phyloP scores from a whole-genome alignment of 2,113 vertebrate species.

The Leucopsar rothschildi region DNA sequence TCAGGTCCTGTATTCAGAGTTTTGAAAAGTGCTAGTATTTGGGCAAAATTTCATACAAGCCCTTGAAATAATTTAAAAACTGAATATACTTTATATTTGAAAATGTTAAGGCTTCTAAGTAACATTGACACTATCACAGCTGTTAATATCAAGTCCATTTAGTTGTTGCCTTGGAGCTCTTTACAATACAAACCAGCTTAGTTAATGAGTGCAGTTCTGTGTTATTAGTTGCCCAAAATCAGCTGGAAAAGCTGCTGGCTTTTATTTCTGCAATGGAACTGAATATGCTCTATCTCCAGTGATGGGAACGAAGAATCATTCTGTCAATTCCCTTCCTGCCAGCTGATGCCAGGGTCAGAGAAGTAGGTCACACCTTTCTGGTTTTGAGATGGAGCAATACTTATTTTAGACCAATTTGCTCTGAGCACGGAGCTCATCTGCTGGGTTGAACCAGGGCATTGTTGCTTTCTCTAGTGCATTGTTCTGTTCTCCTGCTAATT shows the following conservation, averaged over 20 bases:
- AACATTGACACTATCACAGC: neutral
- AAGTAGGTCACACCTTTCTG: conserved; percentile 60
- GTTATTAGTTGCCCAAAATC: conserved; percentile 6
- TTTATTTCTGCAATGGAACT: conserved; percentile 33
- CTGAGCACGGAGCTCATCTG: conserved; percentile 59
- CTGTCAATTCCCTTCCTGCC: conserved; percentile 48
- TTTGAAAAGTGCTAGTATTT: neutral
- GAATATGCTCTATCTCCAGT: neutral
- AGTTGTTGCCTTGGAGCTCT: neutral
- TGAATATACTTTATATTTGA: neutral
- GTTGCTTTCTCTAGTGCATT: conserved; percentile 66
- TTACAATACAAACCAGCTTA: neutral
- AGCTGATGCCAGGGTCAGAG: conserved; percentile 57
- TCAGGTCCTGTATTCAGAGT: neutral
- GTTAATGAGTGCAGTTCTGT: neutral
- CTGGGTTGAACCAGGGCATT: conserved; percentile 57
- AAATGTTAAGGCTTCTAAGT: neutral
- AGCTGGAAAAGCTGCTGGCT: conserved; percentile 20
- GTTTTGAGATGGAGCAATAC: conserved; percentile 55
- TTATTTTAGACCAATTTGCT: conserved; percentile 64
- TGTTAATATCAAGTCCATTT: neutral
- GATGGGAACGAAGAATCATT: neutral
- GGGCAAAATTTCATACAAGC: neutral
- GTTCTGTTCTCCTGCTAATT: conserved; percentile 60
- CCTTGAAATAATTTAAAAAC: neutral